Evolutionary conservation across 2,113 vertebrate genomes (phyloP), one percentile per base, ranked within the genome.

Genomic region (Crotalus viridis): DNA sequence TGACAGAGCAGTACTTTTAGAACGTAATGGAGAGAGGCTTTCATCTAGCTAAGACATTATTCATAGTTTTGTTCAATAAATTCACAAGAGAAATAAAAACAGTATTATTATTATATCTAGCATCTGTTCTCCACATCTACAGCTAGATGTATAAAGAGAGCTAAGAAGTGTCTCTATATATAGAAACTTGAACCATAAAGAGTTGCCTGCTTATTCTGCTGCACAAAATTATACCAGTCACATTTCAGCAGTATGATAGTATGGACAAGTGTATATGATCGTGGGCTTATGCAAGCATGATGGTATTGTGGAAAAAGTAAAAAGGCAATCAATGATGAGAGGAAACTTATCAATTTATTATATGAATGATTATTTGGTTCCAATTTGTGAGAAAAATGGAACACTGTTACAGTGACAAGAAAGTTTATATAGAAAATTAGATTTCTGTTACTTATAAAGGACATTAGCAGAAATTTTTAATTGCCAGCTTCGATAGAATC

Each of bases 61-160:
- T 91, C 39, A 26, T 55, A 24, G 26, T 46, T 57, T 46, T 9
- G 3, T 24, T 51, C 39, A 57, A 46, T 12, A 46, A 85, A 91
- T 39, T 56, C 90, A 91, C 22, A 85, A 55, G 33, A 56, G 74
- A 91, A 91, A 91, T 85, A 91, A 91, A 90, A 91, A 33, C 69
- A 91, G 69, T 33, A 91, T 85, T 91, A 91, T 28, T 43, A 46
- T 91, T 51, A 81, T 64, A 87, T 87, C 24, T 26, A 81, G n/a
- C n/a, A 17, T 39, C 69, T 81, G n/a, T 39, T 81, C 69, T 19
- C 69, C 69, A 81, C 6, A 81, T 81, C 69, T 74, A 74, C 5
- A 74, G n/a, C n/a, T 74, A n/a, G n/a, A 39, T 39, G 15, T 17
- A 74, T 74, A 74, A 74, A 39, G 69, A 74, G 69, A 39, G n/a